phyloP scores from a whole-genome alignment of 2,797 vertebrate genomes.

The Hydrocynus forskahlii region DNA sequence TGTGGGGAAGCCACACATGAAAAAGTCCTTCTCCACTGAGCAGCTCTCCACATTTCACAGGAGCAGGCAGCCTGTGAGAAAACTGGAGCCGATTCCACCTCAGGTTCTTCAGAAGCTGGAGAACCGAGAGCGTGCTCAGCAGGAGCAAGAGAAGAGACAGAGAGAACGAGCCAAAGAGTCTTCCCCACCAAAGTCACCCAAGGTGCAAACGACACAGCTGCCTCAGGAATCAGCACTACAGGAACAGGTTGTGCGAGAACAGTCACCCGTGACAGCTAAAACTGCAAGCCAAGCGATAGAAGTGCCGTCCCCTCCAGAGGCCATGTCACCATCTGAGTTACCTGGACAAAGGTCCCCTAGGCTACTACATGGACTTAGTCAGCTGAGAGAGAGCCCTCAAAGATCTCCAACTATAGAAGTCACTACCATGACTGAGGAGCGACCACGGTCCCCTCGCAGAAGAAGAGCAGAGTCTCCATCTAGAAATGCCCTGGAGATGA shows the following conservation, averaged over 20 bases:
- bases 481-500: conserved; percentile 71
- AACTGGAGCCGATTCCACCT: conserved; percentile 81
- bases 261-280: conserved; percentile 52
- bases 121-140: conserved; percentile 78
- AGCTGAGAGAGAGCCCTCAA: conserved; percentile 71
- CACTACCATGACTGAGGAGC: conserved; percentile 47
- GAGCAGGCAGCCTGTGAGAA: conserved; percentile 73
- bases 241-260: conserved; percentile 54
- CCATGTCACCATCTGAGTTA: conserved; percentile 77
- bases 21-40: conserved; percentile 88
- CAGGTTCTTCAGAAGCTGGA: conserved; percentile 83
- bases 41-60: conserved; percentile 73
- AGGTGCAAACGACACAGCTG: conserved; percentile 53
- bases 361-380: conserved; percentile 69
- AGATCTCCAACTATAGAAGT: conserved; percentile 68
- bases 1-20: conserved; percentile 91
- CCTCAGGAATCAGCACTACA: conserved; percentile 42
- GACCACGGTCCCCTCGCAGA: conserved; percentile 64
- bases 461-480: conserved; percentile 68
- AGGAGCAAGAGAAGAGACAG: conserved; percentile 73
- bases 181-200: conserved; percentile 52
- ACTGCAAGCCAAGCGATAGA: conserved; percentile 63
- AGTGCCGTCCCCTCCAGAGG: conserved; percentile 69
- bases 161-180: conserved; percentile 56
- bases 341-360: conserved; percentile 74